Evolutionary conservation across 1,140 invertebrate genomes (phyloP).

Genomic region (Anastrepha obliqua): DNA sequence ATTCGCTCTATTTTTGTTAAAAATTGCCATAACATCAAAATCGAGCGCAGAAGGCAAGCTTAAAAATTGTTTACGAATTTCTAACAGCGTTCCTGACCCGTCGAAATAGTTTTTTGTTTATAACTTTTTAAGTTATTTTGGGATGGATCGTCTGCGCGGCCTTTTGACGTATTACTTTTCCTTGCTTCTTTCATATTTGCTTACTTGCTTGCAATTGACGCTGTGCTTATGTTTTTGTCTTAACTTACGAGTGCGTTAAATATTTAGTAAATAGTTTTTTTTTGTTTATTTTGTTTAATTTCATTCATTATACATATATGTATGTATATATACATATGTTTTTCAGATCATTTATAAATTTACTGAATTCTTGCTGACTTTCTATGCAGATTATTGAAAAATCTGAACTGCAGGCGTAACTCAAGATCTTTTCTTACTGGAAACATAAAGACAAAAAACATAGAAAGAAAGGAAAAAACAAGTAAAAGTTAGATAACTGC

Average conservation of each 20-base stretch:
- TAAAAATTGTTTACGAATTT: background rate
- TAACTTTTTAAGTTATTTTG: background rate
- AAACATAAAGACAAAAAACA: conserved; percentile 75
- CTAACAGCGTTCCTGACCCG: background rate
- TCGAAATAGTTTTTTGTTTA: background rate
- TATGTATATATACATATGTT: conserved; percentile 45
- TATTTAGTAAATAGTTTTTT: conserved; percentile 57
- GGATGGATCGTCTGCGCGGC: background rate
- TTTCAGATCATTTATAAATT: conserved; percentile 60
- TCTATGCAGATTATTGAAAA: conserved; percentile 93
- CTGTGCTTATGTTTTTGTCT: conserved; percentile 65
- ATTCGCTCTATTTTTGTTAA: background rate
- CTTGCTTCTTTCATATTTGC: conserved; percentile 10
- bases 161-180: background rate
- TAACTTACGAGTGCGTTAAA: conserved; percentile 56
- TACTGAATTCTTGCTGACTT: conserved; percentile 90
- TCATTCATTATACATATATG: conserved; percentile 38
- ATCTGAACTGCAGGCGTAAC: conserved; percentile 92
- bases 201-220: conserved; percentile 56
- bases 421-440: conserved; percentile 95
- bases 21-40: background rate
- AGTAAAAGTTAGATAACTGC: conserved; percentile 53
- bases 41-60: background rate
- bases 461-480: conserved; percentile 57
- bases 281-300: conserved; percentile 45